Percentiles rank a stretch among this genome's conserved stretches.
Evolutionary conservation across 2,888 invertebrate genomes (phyloP).

Genomic region (Meghimatium bilineatum): DNA sequence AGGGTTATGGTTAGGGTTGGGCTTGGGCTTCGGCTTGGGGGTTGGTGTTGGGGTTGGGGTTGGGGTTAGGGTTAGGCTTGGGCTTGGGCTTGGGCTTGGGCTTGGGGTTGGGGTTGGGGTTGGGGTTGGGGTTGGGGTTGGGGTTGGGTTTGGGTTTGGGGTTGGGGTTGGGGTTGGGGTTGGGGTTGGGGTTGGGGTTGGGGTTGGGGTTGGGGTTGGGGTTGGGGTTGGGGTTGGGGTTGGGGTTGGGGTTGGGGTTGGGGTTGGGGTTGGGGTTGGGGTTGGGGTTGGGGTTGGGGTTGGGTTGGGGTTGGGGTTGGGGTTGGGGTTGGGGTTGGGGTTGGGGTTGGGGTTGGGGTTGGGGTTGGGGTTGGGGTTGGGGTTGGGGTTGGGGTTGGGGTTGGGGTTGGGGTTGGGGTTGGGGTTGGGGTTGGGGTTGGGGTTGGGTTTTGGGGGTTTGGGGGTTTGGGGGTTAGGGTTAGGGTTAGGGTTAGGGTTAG

Average conservation of each 20-base stretch:
- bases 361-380: slow-evolving; percentile 48
- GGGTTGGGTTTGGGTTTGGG: too few species aligned
- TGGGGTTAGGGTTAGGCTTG: too few species aligned
- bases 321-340: slow-evolving; percentile 28
- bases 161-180: too few species aligned
- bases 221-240: slow-evolving; percentile 30
- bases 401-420: slow-evolving; percentile 41
- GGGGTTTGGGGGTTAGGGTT: too few species aligned
- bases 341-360: slow-evolving; percentile 39
- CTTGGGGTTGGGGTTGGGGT: slow-evolving; percentile 25
- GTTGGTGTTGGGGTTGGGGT: too few species aligned
- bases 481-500: not conserved
- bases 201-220: slow-evolving; percentile 37
- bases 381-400: slow-evolving; percentile 49
- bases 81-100: slow-evolving; percentile 48
- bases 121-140: too few species aligned
- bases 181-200: not conserved
- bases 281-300: not conserved
- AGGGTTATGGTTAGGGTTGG: too few species aligned
- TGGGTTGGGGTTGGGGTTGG: slow-evolving; percentile 34
- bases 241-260: slow-evolving; percentile 31
- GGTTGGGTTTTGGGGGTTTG: slow-evolving; percentile 50
- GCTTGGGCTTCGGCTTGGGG: too few species aligned
- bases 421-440: slow-evolving; percentile 37
- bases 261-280: slow-evolving; percentile 30